These are phyloP conservation scores for Choloepus hoffmanni DNA, from an alignment of 2,113 vertebrate genomes.

Conservation along the genomic window DNA sequence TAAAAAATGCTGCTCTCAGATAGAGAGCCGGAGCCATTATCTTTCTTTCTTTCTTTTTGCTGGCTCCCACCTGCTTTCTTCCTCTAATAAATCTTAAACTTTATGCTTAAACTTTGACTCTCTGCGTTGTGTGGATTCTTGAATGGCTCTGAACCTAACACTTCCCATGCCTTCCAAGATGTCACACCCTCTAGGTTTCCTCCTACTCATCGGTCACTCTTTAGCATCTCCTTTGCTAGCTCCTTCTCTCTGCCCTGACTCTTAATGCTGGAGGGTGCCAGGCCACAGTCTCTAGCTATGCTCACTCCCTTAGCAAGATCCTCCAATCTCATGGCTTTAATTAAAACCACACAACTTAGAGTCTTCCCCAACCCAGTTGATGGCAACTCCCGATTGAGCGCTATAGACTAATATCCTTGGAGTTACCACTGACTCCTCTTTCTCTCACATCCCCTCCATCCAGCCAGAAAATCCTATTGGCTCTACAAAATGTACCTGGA, in stretches of 20 bases:
- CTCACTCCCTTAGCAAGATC: accelerated
- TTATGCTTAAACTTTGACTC: too few relatives aligned
- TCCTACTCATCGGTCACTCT: not conserved
- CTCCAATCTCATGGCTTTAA: not conserved
- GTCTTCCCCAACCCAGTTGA: not conserved
- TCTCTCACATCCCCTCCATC: accelerated
- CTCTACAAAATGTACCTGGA: not conserved
- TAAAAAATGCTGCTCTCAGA: too few relatives aligned
- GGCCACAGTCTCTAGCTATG: not conserved
- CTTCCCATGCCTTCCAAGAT: not conserved
- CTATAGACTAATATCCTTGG: not conserved
- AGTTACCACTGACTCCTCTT: not conserved
- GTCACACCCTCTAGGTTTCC: not conserved
- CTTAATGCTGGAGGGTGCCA: not conserved
- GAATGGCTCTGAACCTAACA: too few relatives aligned
- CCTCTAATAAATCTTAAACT: too few relatives aligned
- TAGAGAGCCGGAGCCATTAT: too few relatives aligned
- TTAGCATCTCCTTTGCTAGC: not conserved
- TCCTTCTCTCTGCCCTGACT: not conserved
- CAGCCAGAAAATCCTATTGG: not conserved
- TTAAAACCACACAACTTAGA: not conserved
- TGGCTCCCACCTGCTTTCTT: too few relatives aligned
- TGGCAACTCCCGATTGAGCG: not conserved
- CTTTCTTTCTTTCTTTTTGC: too few relatives aligned
- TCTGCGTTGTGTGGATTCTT: too few relatives aligned